Base-by-base conservation (phyloP, 2,888 invertebrate species). In the Xestia rhomboidea region DNA sequence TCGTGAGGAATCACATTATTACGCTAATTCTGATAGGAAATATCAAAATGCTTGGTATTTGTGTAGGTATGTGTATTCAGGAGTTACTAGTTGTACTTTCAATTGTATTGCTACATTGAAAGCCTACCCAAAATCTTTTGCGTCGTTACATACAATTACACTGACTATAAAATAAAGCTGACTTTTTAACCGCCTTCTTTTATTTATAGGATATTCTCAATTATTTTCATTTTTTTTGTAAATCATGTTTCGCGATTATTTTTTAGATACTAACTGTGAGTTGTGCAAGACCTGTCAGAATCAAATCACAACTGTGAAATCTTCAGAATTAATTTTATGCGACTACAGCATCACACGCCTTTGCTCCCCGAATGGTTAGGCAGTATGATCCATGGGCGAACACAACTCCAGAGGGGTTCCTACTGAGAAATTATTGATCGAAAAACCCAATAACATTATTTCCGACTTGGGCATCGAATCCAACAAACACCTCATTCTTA, bases 1-100 rank as follows among this genome's bases (percentile, higher is more conserved):
- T 76, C 57, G 62, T 30, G 57, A 46, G 21, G n/a, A 24, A 70
- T 57, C 27, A 57, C n/a, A 66, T 57, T 79, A 57, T 72, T 72
- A 51, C 30, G 34, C 64, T 66, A 69, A 66, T 68, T 34, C 24
- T 64, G 46, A 38, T 15, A 41, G 30, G 72, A 46, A 18, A 21
- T 15, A 41, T 8, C 10, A 72, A 57, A n/a, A 34, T 18, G 13
- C 6, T 80, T 34, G 4, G 11, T 49, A 13, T 60, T 30, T 41
- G 44, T 49, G 10, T 81, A 54, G n/a, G n/a, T 1, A 27, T 11
- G 21, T 49, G 11, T 18, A 30, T 21, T 38, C 2, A 41, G 1
- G 15, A n/a, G 6, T 64, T 44, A 30, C 2, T 15, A 49, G 38
- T 76, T 18, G 30, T 77, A n/a, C 13, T n/a, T 73, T 13, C 3